Evolutionary conservation across 2,797 vertebrate genomes (phyloP), one percentile per base, ranked within the genome.

Genomic region (Anabacerthia variegaticeps): DNA sequence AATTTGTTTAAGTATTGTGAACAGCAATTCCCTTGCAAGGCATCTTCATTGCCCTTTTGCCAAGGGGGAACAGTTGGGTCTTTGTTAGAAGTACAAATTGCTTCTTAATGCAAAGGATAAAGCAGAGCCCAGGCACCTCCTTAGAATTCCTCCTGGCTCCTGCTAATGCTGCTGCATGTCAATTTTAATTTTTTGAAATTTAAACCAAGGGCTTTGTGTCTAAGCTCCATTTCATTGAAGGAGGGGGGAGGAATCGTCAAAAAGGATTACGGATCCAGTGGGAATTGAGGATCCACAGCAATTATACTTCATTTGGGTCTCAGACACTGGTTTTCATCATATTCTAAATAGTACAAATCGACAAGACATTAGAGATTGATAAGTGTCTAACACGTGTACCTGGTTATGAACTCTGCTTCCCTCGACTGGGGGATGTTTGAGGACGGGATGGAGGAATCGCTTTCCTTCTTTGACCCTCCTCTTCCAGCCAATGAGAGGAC

Each of bases 131-230:
- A 37, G 94, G 97, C 96, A 93, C 96, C 98, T 98, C 97, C 97
- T 98, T 98, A 98, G 97, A 97, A 98, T 98, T 97, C 98, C 95
- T 97, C 85, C 96, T 93, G 24, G 82, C 95, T 97, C 97, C 96
- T 79, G 80, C 96, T 97, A 97, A 97, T 97, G 96, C 97, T 83
- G 72, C 97, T 97, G 97, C 97, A 98, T 98, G 98, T 98, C 98
- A 98, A 98, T 98, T 98, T 98, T 98, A 98, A 98, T 98, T 98
- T 97, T 98, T 97, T 98, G 97, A 98, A 98, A 98, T 98, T 98
- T 98, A 98, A 98, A 98, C 96, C 49, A 43, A 98, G 96, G 96
- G 97, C 97, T 98, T 98, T 98, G 97, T 97, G 96, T 96, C 97
- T 98, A 98, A 98, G 98, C 97, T 98, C 97, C 94, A 96, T 98